Evolutionary conservation across 30 jellyfish, hydroid and myxozoan species (phyloP), one percentile per base, ranked within the genome.

Genomic region (Cassiopea xamachana): DNA sequence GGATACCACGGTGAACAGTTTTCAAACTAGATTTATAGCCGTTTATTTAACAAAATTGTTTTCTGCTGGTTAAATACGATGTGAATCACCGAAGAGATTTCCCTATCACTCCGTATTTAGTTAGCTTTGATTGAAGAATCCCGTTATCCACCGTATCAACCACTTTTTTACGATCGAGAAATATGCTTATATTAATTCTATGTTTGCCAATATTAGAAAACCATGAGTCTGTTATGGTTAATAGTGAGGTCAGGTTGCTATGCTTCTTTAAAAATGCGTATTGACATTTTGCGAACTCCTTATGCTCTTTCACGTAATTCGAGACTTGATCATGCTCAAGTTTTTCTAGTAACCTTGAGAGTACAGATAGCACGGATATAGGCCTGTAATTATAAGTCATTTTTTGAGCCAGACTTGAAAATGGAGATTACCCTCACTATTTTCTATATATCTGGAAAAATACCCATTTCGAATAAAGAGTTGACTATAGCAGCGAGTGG

Each of bases 401-500:
- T 69, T 14, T 69, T 69, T 17, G 78, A 69, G 1, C 8, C 78
- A 0, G 78, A 69, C 0, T 69, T 69, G 78, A 69, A 69, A 69
- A 69, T 69, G 15, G 49, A 74, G 64, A 62, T 74, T 74, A 74
- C 83, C 61, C 71, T 74, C 61, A 62, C 83, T 74, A 39, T 74
- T 74, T 74, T 74, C 83, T 62, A 74, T 19, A 46, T 74, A 46
- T 74, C 83, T 74, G 0, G 83, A 74, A 74, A 74, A 74, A 46
- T 1, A 74, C 83, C 83, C 83, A 74, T 74, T 74, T 27, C 39
- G 59, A 74, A 18, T 69, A n/a, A 69, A 18, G 78, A 69, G 78
- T 69, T 69, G 78, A 69, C 0, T 69, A 69, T 69, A 69, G 78
- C 78, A 69, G 78, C 78, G 46, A 69, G 78, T 69, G 78, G 78